Evolutionary conservation across 2,888 invertebrate genomes (phyloP).

Genomic region (Platerodrilus igneus): DNA sequence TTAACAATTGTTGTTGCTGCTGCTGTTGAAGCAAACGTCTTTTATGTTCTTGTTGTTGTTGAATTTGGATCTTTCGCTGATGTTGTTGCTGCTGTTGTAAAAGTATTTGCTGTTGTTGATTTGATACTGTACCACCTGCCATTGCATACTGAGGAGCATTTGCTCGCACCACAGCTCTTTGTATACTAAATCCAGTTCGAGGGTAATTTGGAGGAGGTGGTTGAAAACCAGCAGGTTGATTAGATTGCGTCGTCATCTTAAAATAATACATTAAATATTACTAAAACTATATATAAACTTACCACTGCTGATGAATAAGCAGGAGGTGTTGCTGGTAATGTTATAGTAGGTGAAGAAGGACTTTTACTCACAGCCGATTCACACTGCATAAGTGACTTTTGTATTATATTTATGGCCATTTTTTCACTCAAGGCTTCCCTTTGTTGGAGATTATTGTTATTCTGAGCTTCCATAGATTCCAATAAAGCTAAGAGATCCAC

Average conservation of each 20-base stretch:
- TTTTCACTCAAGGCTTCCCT: constrained; percentile 60
- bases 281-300: no score
- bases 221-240: constrained; percentile 34
- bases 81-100: constrained; percentile 50
- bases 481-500: constrained; percentile 46
- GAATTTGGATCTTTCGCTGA: constrained; percentile 40
- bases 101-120: constrained; percentile 42
- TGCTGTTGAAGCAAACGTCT: constrained; percentile 74
- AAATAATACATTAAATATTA: constrained; percentile 17
- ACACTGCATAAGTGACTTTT: constrained; percentile 84
- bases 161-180: constrained; percentile 26
- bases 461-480: constrained; percentile 44
- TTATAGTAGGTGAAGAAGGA: constrained; percentile 55
- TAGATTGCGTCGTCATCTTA: constrained; percentile 31
- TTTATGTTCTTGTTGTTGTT: constrained; percentile 57
- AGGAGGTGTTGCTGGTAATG: constrained; percentile 56
- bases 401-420: constrained; percentile 84
- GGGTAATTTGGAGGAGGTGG: constrained; percentile 47
- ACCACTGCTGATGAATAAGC: constrained; percentile 52
- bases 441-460: constrained; percentile 20
- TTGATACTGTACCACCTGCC: constrained; percentile 29
- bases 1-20: constrained; percentile 75
- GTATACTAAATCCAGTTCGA: constrained; percentile 33
- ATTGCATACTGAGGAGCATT: constrained; percentile 30
- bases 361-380: constrained; percentile 64